Base-by-base conservation (phyloP, 2,797 vertebrate species). In the Enteromius anoplus region DNA sequence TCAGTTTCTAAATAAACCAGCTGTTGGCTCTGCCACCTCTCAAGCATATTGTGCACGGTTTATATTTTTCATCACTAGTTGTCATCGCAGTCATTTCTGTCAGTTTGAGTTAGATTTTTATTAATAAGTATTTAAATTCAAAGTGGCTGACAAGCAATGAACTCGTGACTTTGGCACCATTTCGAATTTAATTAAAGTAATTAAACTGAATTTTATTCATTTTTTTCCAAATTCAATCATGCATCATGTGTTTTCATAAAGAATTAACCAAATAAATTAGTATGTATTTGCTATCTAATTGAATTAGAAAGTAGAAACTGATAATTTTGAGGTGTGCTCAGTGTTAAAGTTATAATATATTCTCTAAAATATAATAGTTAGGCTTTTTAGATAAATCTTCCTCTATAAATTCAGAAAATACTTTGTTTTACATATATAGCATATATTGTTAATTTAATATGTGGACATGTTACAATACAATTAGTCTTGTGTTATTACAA, bases 1-100 rank as follows among this genome's bases (percentile, higher is more conserved):
- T 83, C 81, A 86, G 60, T 81, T 86, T 75, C 23, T 64, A 34
- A 55, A 79, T 81, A 65, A 66, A 84, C 12, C 34, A n/a, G 55
- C 68, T 34, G 55, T 72, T 72, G 15, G 23, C 32, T 75, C 60
- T 40, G 19, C 5, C 23, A 47, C 19, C 6, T 70, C 21, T 68
- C 40, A 19, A 69, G 53, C 26, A 19, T 42, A 42, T 47, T 34
- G 9, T 19, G 23, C 65, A 21, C 37, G 5, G 8, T 17, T 80
- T 15, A 3, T 1, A 75, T 3, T 55, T 14, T 40, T 1, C 15
- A 51, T 51, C 9, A 11, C 7, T 37, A 15, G 19, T 58, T 58
- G 17, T 3, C 73, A 58, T 58, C 21, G 8, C 12, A 15, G n/a
- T 23, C 1, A 55, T 55, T 55, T 53, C 45, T 12, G 71, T 7